Conservation (phyloP, 2,113 vertebrate species). For the Misgurnus mizolepis region DNA sequence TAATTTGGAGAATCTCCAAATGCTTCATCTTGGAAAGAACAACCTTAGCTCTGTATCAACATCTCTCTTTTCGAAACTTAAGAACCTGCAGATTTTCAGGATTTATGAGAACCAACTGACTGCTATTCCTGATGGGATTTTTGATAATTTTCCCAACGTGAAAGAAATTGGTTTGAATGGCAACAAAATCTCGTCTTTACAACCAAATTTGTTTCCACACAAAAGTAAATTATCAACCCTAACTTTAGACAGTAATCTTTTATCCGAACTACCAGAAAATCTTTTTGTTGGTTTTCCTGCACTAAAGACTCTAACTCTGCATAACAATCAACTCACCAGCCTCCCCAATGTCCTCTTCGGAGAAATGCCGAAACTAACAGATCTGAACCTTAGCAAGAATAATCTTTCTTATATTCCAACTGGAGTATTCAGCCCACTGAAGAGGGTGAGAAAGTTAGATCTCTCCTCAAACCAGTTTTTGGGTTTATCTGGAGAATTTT, state of each 20-base stretch:
- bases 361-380: constrained; percentile 63
- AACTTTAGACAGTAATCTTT: constrained; percentile 63
- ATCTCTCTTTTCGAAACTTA: constrained; percentile 71
- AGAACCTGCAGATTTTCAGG: constrained; percentile 63
- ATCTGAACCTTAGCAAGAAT: constrained; percentile 74
- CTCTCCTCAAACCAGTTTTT: constrained; percentile 74
- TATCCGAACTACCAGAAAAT: constrained; percentile 68
- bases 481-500: constrained; percentile 65
- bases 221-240: constrained; percentile 72
- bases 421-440: constrained; percentile 69
- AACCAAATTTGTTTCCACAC: constrained; percentile 70
- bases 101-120: constrained; percentile 78
- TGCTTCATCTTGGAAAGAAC: constrained; percentile 76
- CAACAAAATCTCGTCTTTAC: constrained; percentile 71
- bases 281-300: constrained; percentile 73
- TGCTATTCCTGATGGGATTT: constrained; percentile 69
- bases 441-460: constrained; percentile 67
- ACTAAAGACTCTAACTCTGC: constrained; percentile 68
- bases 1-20: constrained; percentile 65
- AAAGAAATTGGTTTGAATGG: constrained; percentile 69
- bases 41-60: constrained; percentile 64
- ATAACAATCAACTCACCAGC: constrained; percentile 66
- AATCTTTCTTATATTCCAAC: constrained; percentile 66
- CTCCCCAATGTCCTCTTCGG: constrained; percentile 73
- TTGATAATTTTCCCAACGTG: constrained; percentile 65